These are phyloP conservation scores for Exephanes ischioxanthus DNA, from an alignment of 2,888 invertebrate genomes.

Conservation along the genomic window DNA sequence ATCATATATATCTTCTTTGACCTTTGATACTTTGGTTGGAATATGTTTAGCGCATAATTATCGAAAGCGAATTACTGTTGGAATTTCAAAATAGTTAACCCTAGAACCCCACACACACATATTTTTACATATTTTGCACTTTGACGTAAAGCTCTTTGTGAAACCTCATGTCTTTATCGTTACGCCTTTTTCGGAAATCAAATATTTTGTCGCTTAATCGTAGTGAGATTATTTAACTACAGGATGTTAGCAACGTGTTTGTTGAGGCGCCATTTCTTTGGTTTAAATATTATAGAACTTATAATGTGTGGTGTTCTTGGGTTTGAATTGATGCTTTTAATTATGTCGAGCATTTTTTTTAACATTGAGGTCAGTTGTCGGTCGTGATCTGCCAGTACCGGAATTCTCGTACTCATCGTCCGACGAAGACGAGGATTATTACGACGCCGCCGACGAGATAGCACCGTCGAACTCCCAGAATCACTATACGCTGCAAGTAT, in stretches of 20 bases:
- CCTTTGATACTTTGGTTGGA: not conserved
- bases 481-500: slow-evolving; percentile 77
- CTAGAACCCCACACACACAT: slow-evolving; percentile 58
- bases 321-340: not conserved
- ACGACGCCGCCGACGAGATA: slow-evolving; percentile 93
- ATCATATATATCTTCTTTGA: not conserved
- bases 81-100: slow-evolving; percentile 6
- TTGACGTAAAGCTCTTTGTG: slow-evolving; percentile 7
- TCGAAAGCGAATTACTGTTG: not conserved
- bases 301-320: not conserved
- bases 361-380: slow-evolving; percentile 73
- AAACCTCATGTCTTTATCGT: not conserved
- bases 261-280: not conserved
- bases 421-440: slow-evolving; percentile 97
- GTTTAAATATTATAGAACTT: not conserved
- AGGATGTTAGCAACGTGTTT: not conserved
- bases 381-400: slow-evolving; percentile 91
- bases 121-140: slow-evolving; percentile 21
- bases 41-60: not conserved
- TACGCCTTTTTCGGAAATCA: not conserved
- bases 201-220: not conserved
- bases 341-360: not conserved
- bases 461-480: slow-evolving; percentile 77
- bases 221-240: not conserved
- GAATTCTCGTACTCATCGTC: slow-evolving; percentile 99